phyloP scores from a whole-genome alignment of 1,140 invertebrate species.

The Cardiocondyla obscurior region DNA sequence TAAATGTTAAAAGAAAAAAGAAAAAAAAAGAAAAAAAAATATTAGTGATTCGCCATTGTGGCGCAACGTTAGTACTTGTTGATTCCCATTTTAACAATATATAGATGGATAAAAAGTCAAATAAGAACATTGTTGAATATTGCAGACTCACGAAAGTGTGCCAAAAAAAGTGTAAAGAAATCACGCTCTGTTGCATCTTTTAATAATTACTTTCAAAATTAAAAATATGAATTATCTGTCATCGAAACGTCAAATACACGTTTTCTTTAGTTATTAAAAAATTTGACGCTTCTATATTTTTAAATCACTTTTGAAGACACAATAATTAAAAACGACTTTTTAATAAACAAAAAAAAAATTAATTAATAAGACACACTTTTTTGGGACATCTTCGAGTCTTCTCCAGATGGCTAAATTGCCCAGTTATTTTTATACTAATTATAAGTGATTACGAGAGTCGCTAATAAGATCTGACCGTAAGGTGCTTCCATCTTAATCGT shows the following conservation, averaged over 20 bases:
- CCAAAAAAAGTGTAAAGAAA: constrained; percentile 42
- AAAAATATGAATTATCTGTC: not conserved
- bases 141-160: constrained; percentile 61
- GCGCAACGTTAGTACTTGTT: constrained; percentile 69
- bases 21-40: constrained; percentile 34
- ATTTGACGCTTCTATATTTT: too few species aligned
- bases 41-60: constrained; percentile 47
- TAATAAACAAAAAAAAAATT: not conserved
- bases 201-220: not conserved
- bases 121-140: constrained; percentile 77
- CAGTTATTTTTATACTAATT: constrained; percentile 83
- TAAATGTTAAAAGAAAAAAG: constrained; percentile 49
- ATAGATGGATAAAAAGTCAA: constrained; percentile 53
- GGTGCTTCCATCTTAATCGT: constrained; percentile 1
- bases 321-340: constrained; percentile 1
- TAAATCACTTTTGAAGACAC: not conserved
- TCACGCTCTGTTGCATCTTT: constrained; percentile 8
- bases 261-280: too few species aligned
- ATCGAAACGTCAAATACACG: not conserved
- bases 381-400: constrained; percentile 67
- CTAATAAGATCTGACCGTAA: not conserved
- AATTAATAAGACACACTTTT: too few species aligned
- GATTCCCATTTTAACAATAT: constrained; percentile 64
- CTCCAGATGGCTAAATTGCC: constrained; percentile 72
- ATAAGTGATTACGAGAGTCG: constrained; percentile 61